phyloP scores from a whole-genome alignment of 2,797 vertebrate genomes.

The Petrocephalus schoutedeni region DNA sequence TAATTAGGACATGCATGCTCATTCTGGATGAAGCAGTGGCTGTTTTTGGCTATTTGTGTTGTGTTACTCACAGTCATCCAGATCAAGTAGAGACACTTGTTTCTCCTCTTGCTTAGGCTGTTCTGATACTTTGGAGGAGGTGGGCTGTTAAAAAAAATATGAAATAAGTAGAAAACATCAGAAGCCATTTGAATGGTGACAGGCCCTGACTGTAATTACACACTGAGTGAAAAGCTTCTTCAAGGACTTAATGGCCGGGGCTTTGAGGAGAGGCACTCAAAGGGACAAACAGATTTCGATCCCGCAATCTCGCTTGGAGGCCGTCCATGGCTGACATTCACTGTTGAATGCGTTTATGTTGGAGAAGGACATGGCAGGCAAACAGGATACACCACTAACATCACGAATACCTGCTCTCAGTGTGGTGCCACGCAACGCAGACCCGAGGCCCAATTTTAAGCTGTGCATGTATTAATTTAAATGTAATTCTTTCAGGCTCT shows the following conservation, averaged over 20 bases:
- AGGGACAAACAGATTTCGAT: not conserved
- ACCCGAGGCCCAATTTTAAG: not conserved
- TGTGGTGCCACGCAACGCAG: not conserved
- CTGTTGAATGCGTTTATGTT: not conserved
- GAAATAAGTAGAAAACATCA: not conserved
- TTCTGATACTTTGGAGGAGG: conserved; percentile 63
- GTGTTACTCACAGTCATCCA: conserved; percentile 86
- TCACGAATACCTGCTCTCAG: not conserved
- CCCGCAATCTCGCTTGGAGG: not conserved
- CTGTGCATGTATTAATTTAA: conserved; percentile 13
- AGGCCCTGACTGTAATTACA: not conserved
- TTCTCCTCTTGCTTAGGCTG: conserved; percentile 59
- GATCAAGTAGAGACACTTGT: conserved; percentile 83
- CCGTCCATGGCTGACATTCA: not conserved
- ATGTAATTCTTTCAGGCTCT: not conserved
- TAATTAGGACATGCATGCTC: not conserved
- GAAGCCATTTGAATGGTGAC: not conserved
- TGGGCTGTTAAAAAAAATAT: conserved; percentile 50
- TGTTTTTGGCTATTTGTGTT: not conserved
- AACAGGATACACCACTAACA: not conserved
- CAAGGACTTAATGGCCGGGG: not conserved
- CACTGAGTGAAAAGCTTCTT: not conserved
- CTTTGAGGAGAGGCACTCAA: not conserved
- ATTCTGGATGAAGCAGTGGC: not conserved
- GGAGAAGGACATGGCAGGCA: not conserved